Base-by-base conservation (phyloP, 2,113 vertebrate genomes). In the Osmerus eperlanus region DNA sequence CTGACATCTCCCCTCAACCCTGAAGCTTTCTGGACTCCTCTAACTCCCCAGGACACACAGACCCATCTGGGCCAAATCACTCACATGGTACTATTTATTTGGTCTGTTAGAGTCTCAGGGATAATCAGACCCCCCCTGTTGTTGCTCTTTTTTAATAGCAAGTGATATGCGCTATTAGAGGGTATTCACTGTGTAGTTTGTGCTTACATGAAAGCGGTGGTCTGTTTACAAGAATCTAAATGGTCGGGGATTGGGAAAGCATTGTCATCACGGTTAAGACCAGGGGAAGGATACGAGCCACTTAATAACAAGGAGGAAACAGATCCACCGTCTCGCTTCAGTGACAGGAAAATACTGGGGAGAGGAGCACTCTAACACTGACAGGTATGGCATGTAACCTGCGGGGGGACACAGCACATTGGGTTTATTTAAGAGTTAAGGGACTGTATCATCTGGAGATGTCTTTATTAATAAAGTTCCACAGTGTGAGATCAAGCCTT, bases 21-120 rank as follows among this genome's bases (percentile, higher is more conserved):
- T 78, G 75, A 81, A 81, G 72, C 69, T 78, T 85, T 87, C 85
- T 84, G 78, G 80, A 85, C 78, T 67, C 69, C 68, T 53, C 74
- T 80, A 81, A 80, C 80, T 88, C 84, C 71, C 62, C 64, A 73
- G 80, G 83, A 88, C 83, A 74, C 41, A 29, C 36, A 28, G 78
- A 74, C 86, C 83, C 84, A 87, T 85, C 77, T 85, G 88, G 84
- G 78, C 82, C 86, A 84, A 89, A 88, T 87, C 72, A 80, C 78
- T 85, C 85, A 87, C 84, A 89, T 85, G 85, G 82, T 87, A 79
- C 80, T 87, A 83, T 88, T 92, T 91, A 90, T 86, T 86, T 87
- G 80, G 83, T 78, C 80, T 84, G 83, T 88, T 86, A 76, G 71
- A 75, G 87, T 81, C 76, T 80, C 78, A 47, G 65, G 78, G 77